Conservation (phyloP, 1,140 invertebrate genomes). For the Papilio xuthus region DNA sequence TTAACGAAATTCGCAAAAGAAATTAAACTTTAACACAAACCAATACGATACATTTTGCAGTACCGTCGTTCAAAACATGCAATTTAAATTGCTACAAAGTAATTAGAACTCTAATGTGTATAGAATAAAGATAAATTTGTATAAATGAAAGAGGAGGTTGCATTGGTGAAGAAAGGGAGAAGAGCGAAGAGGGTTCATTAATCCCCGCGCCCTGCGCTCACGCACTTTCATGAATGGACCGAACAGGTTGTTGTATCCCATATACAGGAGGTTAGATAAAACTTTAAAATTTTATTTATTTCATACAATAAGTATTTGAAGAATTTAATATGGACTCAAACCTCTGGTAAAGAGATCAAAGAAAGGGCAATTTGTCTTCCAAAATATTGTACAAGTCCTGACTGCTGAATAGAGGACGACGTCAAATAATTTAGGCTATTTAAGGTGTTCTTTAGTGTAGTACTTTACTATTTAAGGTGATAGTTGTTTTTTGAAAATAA, state of each 20-base stretch:
- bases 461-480: no score
- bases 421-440: no score
- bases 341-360: no score
- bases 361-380: no score
- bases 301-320: no score
- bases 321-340: no score
- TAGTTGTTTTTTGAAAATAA: background rate
- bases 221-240: slow-evolving; percentile 81
- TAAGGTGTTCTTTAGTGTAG: no score
- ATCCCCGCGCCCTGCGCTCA: slow-evolving; percentile 80
- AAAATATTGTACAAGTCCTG: no score
- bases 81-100: slow-evolving; percentile 35
- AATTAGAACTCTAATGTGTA: slow-evolving; percentile 43
- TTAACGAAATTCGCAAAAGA: slow-evolving; percentile 50
- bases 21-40: slow-evolving; percentile 46
- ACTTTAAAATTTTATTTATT: no score
- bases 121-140: slow-evolving; percentile 49
- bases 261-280: slow-evolving; percentile 59
- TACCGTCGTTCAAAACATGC: slow-evolving; percentile 26
- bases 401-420: no score
- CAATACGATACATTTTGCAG: slow-evolving; percentile 49
- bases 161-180: slow-evolving; percentile 62
- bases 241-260: slow-evolving; percentile 79
- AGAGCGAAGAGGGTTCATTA: slow-evolving; percentile 75
- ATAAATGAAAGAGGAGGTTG: slow-evolving; percentile 51